These are phyloP conservation scores for Ceratina japonica DNA, from an alignment of 1,140 invertebrate genomes.

Conservation along the genomic window DNA sequence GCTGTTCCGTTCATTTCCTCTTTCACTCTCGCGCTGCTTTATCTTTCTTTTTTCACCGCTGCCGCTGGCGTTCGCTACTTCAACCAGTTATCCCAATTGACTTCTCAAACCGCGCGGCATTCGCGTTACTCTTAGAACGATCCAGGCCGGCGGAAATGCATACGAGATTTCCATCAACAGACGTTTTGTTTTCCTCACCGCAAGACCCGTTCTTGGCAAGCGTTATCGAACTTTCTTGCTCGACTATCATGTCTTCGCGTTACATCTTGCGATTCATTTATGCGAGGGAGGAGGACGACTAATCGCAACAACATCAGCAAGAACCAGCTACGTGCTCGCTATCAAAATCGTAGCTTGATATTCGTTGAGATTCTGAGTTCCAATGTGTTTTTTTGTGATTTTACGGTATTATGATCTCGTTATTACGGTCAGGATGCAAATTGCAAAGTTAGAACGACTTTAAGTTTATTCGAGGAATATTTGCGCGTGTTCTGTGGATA, in stretches of 20 bases:
- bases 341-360: background rate
- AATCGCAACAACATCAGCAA: background rate
- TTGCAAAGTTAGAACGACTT: too few relatives aligned
- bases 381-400: background rate
- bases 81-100: constrained; percentile 22
- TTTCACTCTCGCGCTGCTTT: background rate
- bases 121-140: constrained; percentile 2
- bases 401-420: background rate
- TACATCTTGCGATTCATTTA: background rate
- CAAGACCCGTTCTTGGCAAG: background rate
- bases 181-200: background rate
- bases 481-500: too few relatives aligned
- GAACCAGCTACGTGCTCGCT: background rate
- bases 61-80: background rate
- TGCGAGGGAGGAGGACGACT: background rate
- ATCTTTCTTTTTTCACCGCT: background rate
- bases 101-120: constrained; percentile 2
- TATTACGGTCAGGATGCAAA: background rate
- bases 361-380: background rate
- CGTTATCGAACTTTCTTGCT: background rate
- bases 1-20: constrained; percentile 15
- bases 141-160: constrained; percentile 30
- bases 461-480: too few relatives aligned
- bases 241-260: background rate
- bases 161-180: constrained; percentile 38